phyloP scores from a whole-genome alignment of 2,888 invertebrate species.

The Actias luna region DNA sequence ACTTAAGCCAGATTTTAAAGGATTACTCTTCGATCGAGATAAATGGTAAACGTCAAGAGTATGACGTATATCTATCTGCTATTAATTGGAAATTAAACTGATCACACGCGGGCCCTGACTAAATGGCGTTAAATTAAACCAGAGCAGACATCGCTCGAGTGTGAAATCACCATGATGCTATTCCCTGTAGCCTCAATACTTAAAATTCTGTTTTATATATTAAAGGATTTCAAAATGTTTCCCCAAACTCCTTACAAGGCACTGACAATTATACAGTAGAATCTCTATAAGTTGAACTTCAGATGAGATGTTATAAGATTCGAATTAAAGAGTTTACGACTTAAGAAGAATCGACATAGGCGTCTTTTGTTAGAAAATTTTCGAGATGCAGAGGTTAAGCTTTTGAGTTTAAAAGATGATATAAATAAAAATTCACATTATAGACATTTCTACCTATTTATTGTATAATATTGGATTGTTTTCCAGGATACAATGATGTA shows the following conservation, averaged over 20 bases:
- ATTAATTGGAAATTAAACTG: constrained; percentile 52
- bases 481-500: no score
- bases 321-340: no score
- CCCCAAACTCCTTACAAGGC: not conserved
- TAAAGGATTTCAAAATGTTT: not conserved
- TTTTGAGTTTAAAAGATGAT: no score
- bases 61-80: constrained; percentile 32
- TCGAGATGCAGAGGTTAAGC: no score
- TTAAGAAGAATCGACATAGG: no score
- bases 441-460: no score
- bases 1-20: no score
- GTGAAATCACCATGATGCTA: constrained; percentile 40
- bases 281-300: not conserved
- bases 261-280: not conserved
- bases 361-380: no score
- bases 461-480: no score
- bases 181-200: not conserved
- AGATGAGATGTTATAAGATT: no score
- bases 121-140: constrained; percentile 58
- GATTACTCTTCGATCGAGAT: no score
- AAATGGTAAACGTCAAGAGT: not conserved
- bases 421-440: no score
- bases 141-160: constrained; percentile 38
- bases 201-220: not conserved
- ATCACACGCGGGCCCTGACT: constrained; percentile 34